These are phyloP conservation scores for Seira musarum DNA, from an alignment of 2,888 invertebrate species.

Conservation along the genomic window DNA sequence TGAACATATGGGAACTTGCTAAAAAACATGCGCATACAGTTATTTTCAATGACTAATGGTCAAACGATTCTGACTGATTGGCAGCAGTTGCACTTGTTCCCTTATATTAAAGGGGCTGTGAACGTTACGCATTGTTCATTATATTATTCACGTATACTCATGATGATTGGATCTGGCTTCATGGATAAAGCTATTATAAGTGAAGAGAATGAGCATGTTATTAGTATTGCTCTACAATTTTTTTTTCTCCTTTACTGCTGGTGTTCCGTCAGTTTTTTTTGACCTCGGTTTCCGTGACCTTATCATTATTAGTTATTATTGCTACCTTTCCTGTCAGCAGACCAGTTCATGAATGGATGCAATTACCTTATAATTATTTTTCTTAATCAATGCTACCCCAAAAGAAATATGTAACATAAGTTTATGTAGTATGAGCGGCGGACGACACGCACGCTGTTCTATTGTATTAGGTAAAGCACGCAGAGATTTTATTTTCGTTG, in stretches of 20 bases:
- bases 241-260: background rate
- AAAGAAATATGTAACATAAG: background rate
- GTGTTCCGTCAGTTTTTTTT: conserved; percentile 16
- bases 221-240: background rate
- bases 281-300: conserved; percentile 55
- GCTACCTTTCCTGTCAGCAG: conserved; percentile 46
- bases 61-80: conserved; percentile 14
- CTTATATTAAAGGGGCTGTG: background rate
- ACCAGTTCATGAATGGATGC: conserved; percentile 57
- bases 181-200: background rate
- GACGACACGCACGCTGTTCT: background rate
- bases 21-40: background rate
- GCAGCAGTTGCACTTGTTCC: background rate
- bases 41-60: conserved; percentile 11
- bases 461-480: background rate
- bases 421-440: background rate
- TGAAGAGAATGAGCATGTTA: background rate
- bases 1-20: too few species aligned
- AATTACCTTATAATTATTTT: conserved; percentile 54
- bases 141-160: too few species aligned
- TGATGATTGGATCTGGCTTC: too few species aligned
- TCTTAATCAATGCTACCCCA: conserved; percentile 46
- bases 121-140: background rate
- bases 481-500: background rate
- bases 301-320: conserved; percentile 44